These are phyloP conservation scores for Catamblyrhynchus diadema DNA, from an alignment of 2,797 vertebrate genomes.

Conservation along the genomic window DNA sequence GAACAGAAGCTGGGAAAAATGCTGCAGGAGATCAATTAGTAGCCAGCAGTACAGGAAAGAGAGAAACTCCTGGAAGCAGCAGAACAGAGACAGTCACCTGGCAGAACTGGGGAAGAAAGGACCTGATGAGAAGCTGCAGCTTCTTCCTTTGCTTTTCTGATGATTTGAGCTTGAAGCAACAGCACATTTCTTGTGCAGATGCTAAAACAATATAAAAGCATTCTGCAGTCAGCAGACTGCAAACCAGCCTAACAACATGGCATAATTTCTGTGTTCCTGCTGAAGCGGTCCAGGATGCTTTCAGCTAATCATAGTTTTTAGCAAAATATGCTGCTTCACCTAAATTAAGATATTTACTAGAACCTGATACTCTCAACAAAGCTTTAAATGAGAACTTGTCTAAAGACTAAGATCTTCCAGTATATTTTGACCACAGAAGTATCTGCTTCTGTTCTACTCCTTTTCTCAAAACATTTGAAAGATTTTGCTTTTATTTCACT, in stretches of 20 bases:
- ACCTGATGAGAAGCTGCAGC: conserved; percentile 31
- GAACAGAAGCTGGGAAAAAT: neutral
- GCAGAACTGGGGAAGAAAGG: conserved; percentile 2
- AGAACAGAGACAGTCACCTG: conserved; percentile 15
- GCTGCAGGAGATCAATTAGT: neutral
- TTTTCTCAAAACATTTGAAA: neutral
- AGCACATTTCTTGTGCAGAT: neutral
- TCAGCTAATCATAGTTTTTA: neutral
- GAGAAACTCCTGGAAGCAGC: neutral
- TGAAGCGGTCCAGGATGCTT: neutral
- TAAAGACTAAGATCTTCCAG: neutral
- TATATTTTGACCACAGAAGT: neutral
- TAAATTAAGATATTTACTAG: neutral
- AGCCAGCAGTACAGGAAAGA: neutral
- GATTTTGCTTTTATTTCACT: neutral
- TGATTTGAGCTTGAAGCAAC: neutral
- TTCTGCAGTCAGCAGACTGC: conserved; percentile 22
- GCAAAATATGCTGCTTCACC: conserved; percentile 9
- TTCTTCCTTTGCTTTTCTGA: conserved; percentile 24
- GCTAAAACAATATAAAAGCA: conserved; percentile 2
- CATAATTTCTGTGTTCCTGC: conserved; percentile 3
- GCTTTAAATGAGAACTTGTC: neutral
- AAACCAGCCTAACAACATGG: neutral
- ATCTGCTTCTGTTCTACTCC: neutral
- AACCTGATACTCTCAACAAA: neutral